Percentiles rank a stretch among this genome's conserved stretches.
Evolutionary conservation across 2,113 vertebrate genomes (phyloP).

Genomic region (Morone saxatilis): DNA sequence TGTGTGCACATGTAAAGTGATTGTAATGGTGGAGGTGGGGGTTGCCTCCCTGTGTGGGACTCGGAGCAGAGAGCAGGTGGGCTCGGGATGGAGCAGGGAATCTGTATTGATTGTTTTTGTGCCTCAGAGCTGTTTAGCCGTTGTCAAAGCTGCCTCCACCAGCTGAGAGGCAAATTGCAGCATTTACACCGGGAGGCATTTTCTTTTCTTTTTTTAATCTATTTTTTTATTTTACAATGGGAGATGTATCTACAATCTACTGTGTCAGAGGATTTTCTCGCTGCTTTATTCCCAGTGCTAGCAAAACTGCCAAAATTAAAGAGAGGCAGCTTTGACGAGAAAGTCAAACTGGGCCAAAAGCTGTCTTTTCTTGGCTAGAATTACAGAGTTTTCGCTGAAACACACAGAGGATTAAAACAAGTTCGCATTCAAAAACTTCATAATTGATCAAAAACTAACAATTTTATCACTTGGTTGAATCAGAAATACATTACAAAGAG

Average conservation of each 20-base stretch:
- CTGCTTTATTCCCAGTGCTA: conserved; percentile 88
- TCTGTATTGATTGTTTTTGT: conserved; percentile 95
- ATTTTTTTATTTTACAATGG: conserved; percentile 65
- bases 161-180: conserved; percentile 99
- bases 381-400: background rate
- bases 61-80: conserved; percentile 89
- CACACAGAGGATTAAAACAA: background rate
- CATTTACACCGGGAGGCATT: conserved; percentile 94
- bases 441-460: background rate
- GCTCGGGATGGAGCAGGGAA: conserved; percentile 91
- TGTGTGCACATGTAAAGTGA: conserved; percentile 54
- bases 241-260: conserved; percentile 60
- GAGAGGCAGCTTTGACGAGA: conserved; percentile 81
- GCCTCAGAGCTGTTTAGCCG: conserved; percentile 94
- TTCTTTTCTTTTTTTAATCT: conserved; percentile 57
- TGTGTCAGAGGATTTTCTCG: conserved; percentile 83
- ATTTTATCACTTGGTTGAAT: background rate
- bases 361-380: conserved; percentile 72
- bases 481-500: background rate
- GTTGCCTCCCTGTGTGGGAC: conserved; percentile 78
- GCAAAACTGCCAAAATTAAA: conserved; percentile 82
- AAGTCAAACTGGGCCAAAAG: conserved; percentile 79
- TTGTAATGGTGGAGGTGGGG: conserved; percentile 70
- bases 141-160: conserved; percentile 98
- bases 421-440: conserved; percentile 1